Evolutionary conservation across 2,797 vertebrate species (phyloP), one percentile per base, ranked within the genome.

Genomic region (Oreortyx pictus): DNA sequence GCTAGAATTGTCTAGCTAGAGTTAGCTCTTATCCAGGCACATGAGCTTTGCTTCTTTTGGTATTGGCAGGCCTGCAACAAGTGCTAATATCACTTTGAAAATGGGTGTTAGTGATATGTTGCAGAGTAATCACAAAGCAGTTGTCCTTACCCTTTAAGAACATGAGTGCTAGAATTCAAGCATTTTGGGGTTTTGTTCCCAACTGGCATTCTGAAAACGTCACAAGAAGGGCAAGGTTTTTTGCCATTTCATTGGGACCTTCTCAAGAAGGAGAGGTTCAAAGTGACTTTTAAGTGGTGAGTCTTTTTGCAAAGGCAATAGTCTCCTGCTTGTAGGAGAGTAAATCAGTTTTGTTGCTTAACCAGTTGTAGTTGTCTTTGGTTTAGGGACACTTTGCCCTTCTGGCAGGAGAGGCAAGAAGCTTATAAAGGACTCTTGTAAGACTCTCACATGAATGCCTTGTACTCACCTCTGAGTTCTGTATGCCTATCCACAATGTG

Each of bases 381-480:
- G 31, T 11, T 17, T 35, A 31, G 24, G 44, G 54, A 27, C 7
- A 9, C 59, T 82, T 56, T 54, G 17, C 54, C 18, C 50, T 12
- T 1, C 14, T 89, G 46, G 19, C 60, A 56, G 47, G 31, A 76
- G 68, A 70, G 84, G 25, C 7, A 27, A 82, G 39, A 44, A 72
- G 46, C 10, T 86, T 33, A 13, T 23, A 17, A 60, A 46, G 11
- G 5, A 4, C 37, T 79, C 19, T 4, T 33, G 3, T 20, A 67
- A 61, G 39, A 6, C 17, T 59, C n/a, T 62, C 25, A 54, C 47
- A 47, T 31, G 17, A 56, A 20, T 37, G 62, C 54, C 47, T 6
- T 2, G 0, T 60, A 56, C 94, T 94, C 47, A 97, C 96, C 93
- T 96, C 47, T 23, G 94, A 87, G 65, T 96, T 97, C 86, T 52